These are phyloP conservation scores for Sarcophaga variegata DNA, from an alignment of 2,888 invertebrate species.

Conservation along the genomic window DNA sequence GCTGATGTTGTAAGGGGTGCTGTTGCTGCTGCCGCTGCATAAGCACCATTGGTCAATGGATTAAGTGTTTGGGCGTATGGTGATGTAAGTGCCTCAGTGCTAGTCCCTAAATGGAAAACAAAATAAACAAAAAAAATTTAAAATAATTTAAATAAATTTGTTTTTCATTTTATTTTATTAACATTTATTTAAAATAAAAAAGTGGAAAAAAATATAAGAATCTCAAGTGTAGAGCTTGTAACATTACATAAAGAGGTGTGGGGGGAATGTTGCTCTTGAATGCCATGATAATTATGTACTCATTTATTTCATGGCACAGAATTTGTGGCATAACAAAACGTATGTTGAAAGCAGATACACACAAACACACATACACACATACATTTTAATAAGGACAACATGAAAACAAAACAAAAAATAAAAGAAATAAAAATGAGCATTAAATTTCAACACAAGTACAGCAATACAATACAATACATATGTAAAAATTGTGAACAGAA, in stretches of 20 bases:
- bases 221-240: neutral
- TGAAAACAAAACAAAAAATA: neutral
- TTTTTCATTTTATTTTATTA: slow-evolving; percentile 43
- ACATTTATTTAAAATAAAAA: slow-evolving; percentile 51
- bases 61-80: slow-evolving; percentile 83
- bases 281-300: slow-evolving; percentile 49
- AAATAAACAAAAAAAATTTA: neutral
- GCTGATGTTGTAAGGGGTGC: slow-evolving; percentile 85
- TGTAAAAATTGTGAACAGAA: neutral
- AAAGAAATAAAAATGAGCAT: slow-evolving; percentile 37
- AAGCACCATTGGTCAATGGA: slow-evolving; percentile 81
- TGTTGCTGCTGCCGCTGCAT: slow-evolving; percentile 81
- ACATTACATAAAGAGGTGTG: neutral
- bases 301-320: slow-evolving; percentile 12
- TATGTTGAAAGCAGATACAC: slow-evolving; percentile 36
- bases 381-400: slow-evolving; percentile 40
- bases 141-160: slow-evolving; percentile 26
- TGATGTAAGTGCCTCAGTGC: slow-evolving; percentile 83
- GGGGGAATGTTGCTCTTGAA: neutral
- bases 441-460: slow-evolving; percentile 42
- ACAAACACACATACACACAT: slow-evolving; percentile 60
- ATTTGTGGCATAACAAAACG: slow-evolving; percentile 34
- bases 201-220: neutral
- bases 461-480: slow-evolving; percentile 19
- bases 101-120: slow-evolving; percentile 83